Evolutionary conservation across 2,888 invertebrate genomes (phyloP).

Genomic region (Hydriomena furcata): DNA sequence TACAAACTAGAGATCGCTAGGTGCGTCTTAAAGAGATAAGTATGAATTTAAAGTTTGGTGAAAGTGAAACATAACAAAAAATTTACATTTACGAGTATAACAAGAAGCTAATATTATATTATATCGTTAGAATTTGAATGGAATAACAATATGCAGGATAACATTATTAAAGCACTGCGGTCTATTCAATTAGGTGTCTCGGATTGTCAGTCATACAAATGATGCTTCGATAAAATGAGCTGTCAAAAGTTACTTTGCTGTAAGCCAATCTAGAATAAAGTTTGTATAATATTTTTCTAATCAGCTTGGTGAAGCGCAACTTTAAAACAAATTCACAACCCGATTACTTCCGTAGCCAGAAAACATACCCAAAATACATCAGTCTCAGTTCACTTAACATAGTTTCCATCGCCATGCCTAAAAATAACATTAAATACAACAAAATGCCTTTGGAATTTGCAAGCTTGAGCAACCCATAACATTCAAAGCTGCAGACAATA

Average conservation of each 20-base stretch:
- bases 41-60: too few relatives aligned
- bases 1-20: too few relatives aligned
- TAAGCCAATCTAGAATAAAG: too few relatives aligned
- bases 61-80: too few relatives aligned
- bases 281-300: too few relatives aligned
- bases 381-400: slow-evolving; percentile 31
- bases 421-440: slow-evolving; percentile 8
- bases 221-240: too few relatives aligned
- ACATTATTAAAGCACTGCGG: background rate
- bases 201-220: too few relatives aligned
- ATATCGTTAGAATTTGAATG: slow-evolving; percentile 6
- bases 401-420: slow-evolving; percentile 14
- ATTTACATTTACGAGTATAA: too few relatives aligned
- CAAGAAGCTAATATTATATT: background rate
- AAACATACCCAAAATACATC: slow-evolving; percentile 27
- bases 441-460: slow-evolving; percentile 22
- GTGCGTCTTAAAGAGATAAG: too few relatives aligned
- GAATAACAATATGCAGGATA: slow-evolving; percentile 6
- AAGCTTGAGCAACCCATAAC: slow-evolving; percentile 14
- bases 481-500: slow-evolving; percentile 5
- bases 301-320: background rate
- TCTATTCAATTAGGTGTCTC: too few relatives aligned
- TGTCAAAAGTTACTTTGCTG: too few relatives aligned
- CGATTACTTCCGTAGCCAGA: slow-evolving; percentile 9
- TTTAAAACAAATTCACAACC: background rate